Conservation (phyloP, 2,113 vertebrate species). For the Haemorhous mexicanus region DNA sequence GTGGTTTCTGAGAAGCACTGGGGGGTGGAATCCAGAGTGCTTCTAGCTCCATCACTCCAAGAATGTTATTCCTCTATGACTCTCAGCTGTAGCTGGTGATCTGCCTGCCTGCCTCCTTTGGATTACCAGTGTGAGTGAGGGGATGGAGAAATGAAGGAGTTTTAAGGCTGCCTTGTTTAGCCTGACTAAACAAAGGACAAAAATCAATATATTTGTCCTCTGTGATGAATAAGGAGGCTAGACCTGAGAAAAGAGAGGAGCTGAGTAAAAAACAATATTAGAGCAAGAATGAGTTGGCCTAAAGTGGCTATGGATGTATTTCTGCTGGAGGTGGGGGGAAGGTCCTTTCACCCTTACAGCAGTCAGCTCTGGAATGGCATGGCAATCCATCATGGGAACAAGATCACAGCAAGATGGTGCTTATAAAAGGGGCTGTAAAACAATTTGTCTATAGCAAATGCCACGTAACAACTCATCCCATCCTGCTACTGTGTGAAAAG, state of each 20-base stretch:
- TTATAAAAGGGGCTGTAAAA: conserved; percentile 15
- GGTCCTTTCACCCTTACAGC: background rate
- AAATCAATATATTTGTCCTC: background rate
- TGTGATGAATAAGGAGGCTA: background rate
- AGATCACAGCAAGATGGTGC: background rate
- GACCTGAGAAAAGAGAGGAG: background rate
- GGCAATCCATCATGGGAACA: background rate
- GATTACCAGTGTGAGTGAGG: background rate
- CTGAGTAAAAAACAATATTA: accelerated
- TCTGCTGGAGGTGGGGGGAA: background rate
- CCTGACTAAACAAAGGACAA: background rate
- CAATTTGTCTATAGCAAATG: background rate
- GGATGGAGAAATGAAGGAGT: background rate
- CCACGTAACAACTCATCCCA: background rate
- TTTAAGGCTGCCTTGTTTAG: background rate
- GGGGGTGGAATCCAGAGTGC: background rate
- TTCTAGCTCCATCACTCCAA: background rate
- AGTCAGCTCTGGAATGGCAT: background rate
- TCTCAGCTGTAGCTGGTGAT: background rate
- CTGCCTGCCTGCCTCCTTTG: background rate
- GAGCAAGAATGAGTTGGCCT: background rate
- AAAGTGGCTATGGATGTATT: background rate
- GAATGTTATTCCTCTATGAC: background rate
- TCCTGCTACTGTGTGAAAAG: background rate
- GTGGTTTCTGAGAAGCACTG: background rate